Base-by-base conservation (phyloP, 2,113 vertebrate genomes). In the Colinus virginianus region DNA sequence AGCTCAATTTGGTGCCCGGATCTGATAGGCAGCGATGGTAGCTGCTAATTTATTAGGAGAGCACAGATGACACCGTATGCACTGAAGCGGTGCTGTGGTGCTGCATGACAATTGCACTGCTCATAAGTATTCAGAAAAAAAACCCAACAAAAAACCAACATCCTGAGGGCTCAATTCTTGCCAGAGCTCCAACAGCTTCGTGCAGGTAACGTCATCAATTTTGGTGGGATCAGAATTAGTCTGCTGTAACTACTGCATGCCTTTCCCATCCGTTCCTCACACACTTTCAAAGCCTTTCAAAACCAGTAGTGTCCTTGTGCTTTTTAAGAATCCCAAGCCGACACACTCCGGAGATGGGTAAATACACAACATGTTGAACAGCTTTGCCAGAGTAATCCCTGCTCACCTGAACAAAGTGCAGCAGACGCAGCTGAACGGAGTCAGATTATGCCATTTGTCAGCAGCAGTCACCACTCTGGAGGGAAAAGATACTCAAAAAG, bases 371-470 rank as follows among this genome's bases (percentile, higher is more conserved):
- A 26, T 0, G 0, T 71, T 80, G 56, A 84, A 68, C 56, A 88
- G 70, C 46, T 79, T 63, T 95, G 67, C 89, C 43, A 69, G 51
- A 48, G 28, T 82, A 90, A 92, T 92, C 91, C 70, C 78, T 48
- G 13, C 84, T 87, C 70, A 58, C 59, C 76, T 93, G 67, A 84
- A 49, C n/a, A 1, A 63, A 89, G 58, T 79, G 74, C 88, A 59
- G 8, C 5, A 59, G 67, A 51, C 25, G 59, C 51, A 21, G 38
- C 48, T 76, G 32, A 88, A 45, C 45, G 36, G 78, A 67, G 34
- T 63, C 72, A 3, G 20, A 78, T 93, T 75, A 56, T 86, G 72
- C 51, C 36, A 32, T 88, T 93, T 88, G 64, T 88, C 80, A 78
- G 84, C 66, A 74, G 74, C 75, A 92, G 46, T 76, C 58, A 28